phyloP scores from a whole-genome alignment of 2,797 vertebrate species.

The Sebastes baramenuke region DNA sequence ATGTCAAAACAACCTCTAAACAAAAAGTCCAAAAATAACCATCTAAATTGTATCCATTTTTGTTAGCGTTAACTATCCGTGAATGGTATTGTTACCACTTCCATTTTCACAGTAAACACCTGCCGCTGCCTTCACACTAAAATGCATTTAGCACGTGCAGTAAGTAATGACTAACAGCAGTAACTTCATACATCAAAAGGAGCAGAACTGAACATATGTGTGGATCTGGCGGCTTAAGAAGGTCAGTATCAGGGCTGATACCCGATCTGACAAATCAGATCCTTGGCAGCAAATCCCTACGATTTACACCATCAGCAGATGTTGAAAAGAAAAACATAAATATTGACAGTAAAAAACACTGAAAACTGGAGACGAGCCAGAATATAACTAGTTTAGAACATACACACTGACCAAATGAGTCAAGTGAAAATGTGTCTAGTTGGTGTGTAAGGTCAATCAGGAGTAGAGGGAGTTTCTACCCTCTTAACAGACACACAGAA shows the following conservation, averaged over 20 bases:
- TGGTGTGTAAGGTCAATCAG: not conserved
- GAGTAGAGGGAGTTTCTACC: not conserved
- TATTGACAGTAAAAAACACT: not conserved
- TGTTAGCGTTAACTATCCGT: not conserved
- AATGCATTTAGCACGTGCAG: not conserved
- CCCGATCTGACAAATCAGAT: not conserved
- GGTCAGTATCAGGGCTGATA: not conserved
- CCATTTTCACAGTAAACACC: not conserved
- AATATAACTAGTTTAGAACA: not conserved
- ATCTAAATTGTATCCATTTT: not conserved
- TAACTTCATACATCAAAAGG: too few relatives aligned
- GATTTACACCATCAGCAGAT: not conserved
- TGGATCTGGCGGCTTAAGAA: not conserved
- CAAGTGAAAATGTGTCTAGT: not conserved
- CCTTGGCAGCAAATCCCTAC: not conserved
- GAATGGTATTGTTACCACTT: not conserved
- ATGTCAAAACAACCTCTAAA: not conserved
- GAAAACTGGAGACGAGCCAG: not conserved
- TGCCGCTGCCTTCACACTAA: not conserved
- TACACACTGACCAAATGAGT: not conserved
- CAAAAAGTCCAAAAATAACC: not conserved
- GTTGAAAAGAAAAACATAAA: not conserved
- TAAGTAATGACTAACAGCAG: not conserved
- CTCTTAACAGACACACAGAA: slow-evolving; percentile 11
- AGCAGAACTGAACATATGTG: too few relatives aligned